phyloP scores from a whole-genome alignment of 2,113 vertebrate species.

The Cnemophilus loriae region DNA sequence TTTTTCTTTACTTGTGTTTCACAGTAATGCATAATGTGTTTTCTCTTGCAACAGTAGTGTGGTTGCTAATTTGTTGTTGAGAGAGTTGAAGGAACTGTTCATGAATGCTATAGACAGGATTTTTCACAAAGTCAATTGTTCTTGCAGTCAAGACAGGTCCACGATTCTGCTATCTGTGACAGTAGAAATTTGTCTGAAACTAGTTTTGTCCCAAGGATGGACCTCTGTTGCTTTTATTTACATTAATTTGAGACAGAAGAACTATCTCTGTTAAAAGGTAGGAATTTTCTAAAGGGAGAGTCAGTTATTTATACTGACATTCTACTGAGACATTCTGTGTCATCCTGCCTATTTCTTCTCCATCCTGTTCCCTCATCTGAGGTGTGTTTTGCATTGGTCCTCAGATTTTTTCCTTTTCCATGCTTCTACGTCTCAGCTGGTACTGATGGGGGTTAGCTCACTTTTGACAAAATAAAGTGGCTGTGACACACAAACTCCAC shows the following conservation, averaged over 20 bases:
- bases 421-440: neutral
- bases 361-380: neutral
- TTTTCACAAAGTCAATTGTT: neutral
- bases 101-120: neutral
- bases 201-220: neutral
- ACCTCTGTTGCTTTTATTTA: neutral
- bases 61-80: neutral
- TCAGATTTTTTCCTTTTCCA: neutral
- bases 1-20: neutral
- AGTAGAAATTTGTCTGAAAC: neutral
- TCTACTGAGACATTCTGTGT: neutral
- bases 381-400: neutral
- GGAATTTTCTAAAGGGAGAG: neutral
- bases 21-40: neutral
- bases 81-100: neutral
- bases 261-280: neutral
- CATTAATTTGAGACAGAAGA: neutral
- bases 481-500: neutral
- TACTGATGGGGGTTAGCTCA: neutral
- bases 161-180: neutral
- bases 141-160: neutral
- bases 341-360: neutral
- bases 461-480: neutral
- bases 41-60: neutral
- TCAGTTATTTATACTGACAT: neutral